Evolutionary conservation across 2,113 vertebrate species (phyloP).

Genomic region (Pachycephala philippinensis): DNA sequence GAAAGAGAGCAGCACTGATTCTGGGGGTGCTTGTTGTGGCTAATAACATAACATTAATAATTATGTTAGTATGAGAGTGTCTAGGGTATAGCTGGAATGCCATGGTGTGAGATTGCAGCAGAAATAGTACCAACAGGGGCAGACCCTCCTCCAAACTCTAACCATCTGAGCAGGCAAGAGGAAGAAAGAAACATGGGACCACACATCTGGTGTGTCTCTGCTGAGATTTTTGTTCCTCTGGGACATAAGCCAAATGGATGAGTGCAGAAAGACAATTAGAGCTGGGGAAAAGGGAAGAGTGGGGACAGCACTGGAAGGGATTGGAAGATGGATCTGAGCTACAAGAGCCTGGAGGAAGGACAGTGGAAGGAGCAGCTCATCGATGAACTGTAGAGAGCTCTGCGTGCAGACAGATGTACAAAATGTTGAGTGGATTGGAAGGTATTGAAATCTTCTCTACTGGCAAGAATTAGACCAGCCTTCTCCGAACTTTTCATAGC

Average conservation of each 20-base stretch:
- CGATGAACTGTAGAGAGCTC: background rate
- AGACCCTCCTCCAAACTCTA: background rate
- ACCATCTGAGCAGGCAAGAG: background rate
- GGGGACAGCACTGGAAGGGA: background rate
- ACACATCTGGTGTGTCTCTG: background rate
- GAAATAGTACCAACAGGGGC: background rate
- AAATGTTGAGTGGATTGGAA: background rate
- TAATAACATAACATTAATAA: background rate
- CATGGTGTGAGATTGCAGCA: background rate
- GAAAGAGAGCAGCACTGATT: background rate
- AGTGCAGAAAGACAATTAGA: background rate
- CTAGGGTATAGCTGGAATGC: background rate
- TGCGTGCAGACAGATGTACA: background rate
- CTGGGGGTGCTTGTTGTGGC: background rate
- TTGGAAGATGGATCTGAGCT: background rate
- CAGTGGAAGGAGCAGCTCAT: background rate
- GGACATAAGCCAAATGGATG: background rate
- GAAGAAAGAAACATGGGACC: background rate
- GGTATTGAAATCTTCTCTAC: background rate
- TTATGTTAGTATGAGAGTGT: background rate
- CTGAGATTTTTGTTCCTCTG: background rate
- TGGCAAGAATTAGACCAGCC: background rate
- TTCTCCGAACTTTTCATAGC: background rate
- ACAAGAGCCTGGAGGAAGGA: accelerated
- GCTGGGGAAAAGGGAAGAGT: background rate